Base-by-base conservation (phyloP, 2,797 vertebrate species). In the Orestias chungarensis region DNA sequence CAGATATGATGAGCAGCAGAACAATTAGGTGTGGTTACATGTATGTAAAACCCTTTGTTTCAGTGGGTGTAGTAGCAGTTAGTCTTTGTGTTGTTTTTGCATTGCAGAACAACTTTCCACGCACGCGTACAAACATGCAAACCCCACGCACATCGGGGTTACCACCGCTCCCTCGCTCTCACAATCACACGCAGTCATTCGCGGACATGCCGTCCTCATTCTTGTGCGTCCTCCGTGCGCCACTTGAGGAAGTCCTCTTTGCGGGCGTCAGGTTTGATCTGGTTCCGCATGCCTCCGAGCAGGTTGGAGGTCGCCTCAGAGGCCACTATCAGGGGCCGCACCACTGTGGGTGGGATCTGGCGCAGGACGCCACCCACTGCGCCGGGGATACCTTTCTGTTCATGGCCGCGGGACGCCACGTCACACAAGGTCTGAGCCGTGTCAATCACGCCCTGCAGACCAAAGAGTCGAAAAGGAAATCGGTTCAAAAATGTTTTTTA, bases 201-300 rank as follows among this genome's bases (percentile, higher is more conserved):
- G 72, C 54, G 70, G 66, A 75, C 38, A 79, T 64, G 76, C 43
- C 0, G 25, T 82, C 66, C 44, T 95, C 93, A 97, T 85, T 97
- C 96, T 88, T 96, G 96, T 79, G 92, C 64, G 6, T 96, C 96
- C 20, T 97, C 96, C 0, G 92, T 95, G 44, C 96, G 96, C 97
- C 97, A 97, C 91, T 98, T 98, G 68, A 96, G 93, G 44, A 96
- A 94, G 70, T 97, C 96, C 87, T 97, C 96, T 81, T 97, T 97
- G 40, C 96, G 94, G 0, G 97, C 96, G 0, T 97, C 96, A 0
- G 96, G 97, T 81, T 96, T 95, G 88, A 98, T 98, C 94, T 98
- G 97, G 92, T 98, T 97, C 38, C 96, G 90, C 96, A 97, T 98
- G 42, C 96, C 97, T 2, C 97, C 97, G 0, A 98, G 94, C 43